These are phyloP conservation scores for Leistus spinibarbis DNA, from an alignment of 2,888 invertebrate species.

Conservation along the genomic window DNA sequence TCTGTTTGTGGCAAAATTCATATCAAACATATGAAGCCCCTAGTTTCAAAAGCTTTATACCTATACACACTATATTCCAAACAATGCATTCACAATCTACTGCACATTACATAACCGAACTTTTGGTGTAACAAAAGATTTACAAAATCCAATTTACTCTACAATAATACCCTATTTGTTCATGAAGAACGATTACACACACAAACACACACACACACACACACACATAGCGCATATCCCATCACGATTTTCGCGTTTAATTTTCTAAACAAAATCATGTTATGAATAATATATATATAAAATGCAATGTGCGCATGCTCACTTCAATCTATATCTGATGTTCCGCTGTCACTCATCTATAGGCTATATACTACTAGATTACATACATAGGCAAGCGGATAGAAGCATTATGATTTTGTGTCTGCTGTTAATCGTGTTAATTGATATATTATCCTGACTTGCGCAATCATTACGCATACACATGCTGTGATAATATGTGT, in stretches of 20 bases:
- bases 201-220: too few relatives aligned
- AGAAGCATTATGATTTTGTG: conserved; percentile 24
- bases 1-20: too few relatives aligned
- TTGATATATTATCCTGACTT: conserved; percentile 29
- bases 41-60: too few relatives aligned
- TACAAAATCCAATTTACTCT: not conserved
- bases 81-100: too few relatives aligned
- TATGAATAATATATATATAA: not conserved
- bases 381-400: not conserved
- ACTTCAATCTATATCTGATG: too few relatives aligned
- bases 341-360: not conserved
- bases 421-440: conserved; percentile 26
- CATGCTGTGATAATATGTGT: not conserved
- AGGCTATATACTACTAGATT: not conserved
- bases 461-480: not conserved
- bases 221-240: too few relatives aligned
- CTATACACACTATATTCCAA: too few relatives aligned
- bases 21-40: too few relatives aligned
- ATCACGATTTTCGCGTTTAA: not conserved
- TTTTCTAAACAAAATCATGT: not conserved
- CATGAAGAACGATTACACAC: too few relatives aligned
- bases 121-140: not conserved
- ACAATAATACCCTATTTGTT: not conserved
- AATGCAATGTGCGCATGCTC: too few relatives aligned
- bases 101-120: not conserved